Base-by-base conservation (phyloP, 2,888 invertebrate genomes). In the Melipona bicolor region DNA sequence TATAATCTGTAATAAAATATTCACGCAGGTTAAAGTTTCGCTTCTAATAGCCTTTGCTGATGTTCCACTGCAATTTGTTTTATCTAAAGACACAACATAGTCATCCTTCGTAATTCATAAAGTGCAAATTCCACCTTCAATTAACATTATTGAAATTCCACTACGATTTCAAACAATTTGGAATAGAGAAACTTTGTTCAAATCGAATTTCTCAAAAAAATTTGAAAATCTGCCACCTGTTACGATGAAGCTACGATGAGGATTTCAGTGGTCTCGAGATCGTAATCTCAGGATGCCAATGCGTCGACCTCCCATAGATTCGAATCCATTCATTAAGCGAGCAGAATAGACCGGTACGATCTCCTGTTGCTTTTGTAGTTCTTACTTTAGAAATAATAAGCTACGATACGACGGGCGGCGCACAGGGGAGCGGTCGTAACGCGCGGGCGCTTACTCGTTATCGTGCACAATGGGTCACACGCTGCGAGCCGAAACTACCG, bases 401-500 rank as follows among this genome's bases (percentile, higher is more conserved):
- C 75, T 70, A 70, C 43, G 74, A 83, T 87, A 81, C 54, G 83
- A 82, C 76, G 73, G 83, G 82, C 77, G 75, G 75, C 61, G 49
- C 73, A 79, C 67, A 64, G 72, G 72, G 65, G 71, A 69, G 70
- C 32, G 70, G 56, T 80, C 80, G 68, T 86, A 86, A 88, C 80
- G 79, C 82, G 73, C 72, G 83, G 77, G 61, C 81, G 84, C 76
- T 87, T 86, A 91, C 88, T 90, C 89, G 90, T 90, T 90, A 87
- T 84, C 73, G 82, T 59, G 77, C 77, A 89, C 88, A 90, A 91
- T 90, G 83, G 88, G 76, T 83, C 81, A 79, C 90, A 89, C 62
- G 90, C 90, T 91, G 90, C n/a, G 91, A 80, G 75, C 74, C 84
- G 83, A 89, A 91, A 91, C 89, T 85, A 85, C 88, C 83, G 81